A percentile compares a stretch with the other conserved stretches of the same genome.
Evolutionary conservation across 1,140 invertebrate genomes (phyloP).

Genomic region (Brachionus rubens): DNA sequence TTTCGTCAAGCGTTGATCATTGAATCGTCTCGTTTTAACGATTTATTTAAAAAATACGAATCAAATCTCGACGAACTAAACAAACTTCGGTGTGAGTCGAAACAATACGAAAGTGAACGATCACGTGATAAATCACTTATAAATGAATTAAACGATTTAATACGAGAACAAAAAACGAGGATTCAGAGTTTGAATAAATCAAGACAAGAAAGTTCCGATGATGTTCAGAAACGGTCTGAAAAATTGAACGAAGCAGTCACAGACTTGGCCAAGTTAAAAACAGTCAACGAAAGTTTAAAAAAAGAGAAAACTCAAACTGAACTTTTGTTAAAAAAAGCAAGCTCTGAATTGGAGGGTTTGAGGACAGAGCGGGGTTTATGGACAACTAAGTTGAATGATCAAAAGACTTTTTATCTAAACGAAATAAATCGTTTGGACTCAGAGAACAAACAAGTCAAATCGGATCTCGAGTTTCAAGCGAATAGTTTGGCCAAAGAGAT

Average conservation of each 20-base stretch:
- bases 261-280: constrained; percentile 25
- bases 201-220: neutral
- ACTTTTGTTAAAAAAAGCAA: neutral
- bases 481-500: neutral
- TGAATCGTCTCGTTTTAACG: constrained; percentile 24
- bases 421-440: constrained; percentile 34
- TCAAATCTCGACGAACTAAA: neutral
- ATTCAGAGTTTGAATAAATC: constrained; percentile 22
- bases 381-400: neutral
- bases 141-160: constrained; percentile 41
- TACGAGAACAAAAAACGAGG: constrained; percentile 28
- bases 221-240: constrained; percentile 9
- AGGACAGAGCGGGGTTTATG: neutral
- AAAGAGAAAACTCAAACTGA: constrained; percentile 38
- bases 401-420: constrained; percentile 16
- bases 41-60: constrained; percentile 25
- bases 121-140: constrained; percentile 4
- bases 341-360: neutral
- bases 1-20: constrained; percentile 35
- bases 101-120: neutral
- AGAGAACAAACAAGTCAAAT: constrained; percentile 23
- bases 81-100: neutral
- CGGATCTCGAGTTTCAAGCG: neutral
- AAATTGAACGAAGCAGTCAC: constrained; percentile 31
- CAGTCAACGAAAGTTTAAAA: neutral